A percentile compares a stretch with the other conserved stretches of the same genome.
Conservation (phyloP, 2,797 vertebrate genomes). For the Tauraco hartlaubi region DNA sequence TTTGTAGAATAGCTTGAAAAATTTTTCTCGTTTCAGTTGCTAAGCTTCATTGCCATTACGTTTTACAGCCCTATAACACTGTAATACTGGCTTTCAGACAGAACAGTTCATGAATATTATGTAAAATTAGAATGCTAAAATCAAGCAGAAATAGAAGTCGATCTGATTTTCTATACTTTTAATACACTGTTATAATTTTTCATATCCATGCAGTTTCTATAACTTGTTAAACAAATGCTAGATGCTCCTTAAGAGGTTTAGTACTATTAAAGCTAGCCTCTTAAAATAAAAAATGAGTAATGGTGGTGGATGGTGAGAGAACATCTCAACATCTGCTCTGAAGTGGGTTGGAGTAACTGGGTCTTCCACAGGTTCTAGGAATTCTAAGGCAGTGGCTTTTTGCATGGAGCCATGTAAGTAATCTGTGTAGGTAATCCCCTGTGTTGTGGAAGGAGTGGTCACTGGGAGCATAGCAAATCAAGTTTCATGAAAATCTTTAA, state of each 20-base stretch:
- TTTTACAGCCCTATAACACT: background rate
- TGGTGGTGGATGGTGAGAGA: background rate
- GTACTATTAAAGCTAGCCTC: background rate
- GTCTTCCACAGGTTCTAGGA: background rate
- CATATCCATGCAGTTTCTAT: background rate
- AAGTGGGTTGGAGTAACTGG: background rate
- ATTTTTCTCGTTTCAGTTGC: background rate
- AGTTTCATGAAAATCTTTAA: constrained; percentile 20
- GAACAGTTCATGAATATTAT: background rate
- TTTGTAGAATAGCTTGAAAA: background rate
- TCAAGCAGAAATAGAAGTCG: background rate
- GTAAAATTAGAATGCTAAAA: background rate
- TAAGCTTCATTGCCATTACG: background rate
- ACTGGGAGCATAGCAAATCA: background rate
- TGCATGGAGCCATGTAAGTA: background rate
- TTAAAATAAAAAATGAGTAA: background rate
- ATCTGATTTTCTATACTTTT: background rate
- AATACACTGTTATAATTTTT: background rate
- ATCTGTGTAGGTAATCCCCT: background rate
- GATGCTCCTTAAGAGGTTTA: background rate
- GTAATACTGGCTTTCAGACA: background rate
- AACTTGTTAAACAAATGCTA: background rate
- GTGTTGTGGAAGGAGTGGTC: background rate
- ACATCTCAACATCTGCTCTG: background rate
- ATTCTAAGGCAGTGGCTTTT: background rate